Base-by-base conservation (phyloP, 2,888 invertebrate genomes). In the Synergus laeviventris region DNA sequence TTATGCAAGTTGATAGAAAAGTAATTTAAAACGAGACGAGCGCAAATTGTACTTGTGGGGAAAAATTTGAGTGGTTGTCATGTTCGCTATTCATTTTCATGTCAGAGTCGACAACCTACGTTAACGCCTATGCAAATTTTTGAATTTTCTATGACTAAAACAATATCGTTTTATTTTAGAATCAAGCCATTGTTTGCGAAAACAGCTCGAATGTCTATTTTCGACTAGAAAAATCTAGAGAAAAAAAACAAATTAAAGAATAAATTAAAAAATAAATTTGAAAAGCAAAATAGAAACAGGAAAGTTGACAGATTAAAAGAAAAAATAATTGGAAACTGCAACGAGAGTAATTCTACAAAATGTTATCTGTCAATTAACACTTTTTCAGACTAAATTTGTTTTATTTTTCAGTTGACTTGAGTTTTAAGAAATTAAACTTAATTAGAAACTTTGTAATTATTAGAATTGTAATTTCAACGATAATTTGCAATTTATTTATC, bases 71-170 rank as follows among this genome's bases (percentile, higher is more conserved):
- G 11, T 21, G 21, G 11, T 12, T 56, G 11, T 14, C 21, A 21
- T 56, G 56, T 5, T 56, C 1, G 56, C 56, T 56, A 59, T 59
- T 59, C 21, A 59, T 59, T 59, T 1, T 12, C 56, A 12, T 59
- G 21, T 59, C 12, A 56, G 12, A 21, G 56, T 24, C 56, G 14
- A 59, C 56, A 59, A 59, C 56, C 56, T 59, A 59, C 56, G 56
- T 59, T 21, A 11, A 24, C 21, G 56, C 24, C 21, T 59, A 59
- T 24, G 56, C 56, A 24, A 24, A 59, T 59, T 24, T 59, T 59
- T 59, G 56, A 14, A 14, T 59, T 24, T 59, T 24, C 12, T 11
- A 21, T 11, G n/a, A n/a, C n/a, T 3, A 59, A 18, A 59, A 21
- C 0, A n/a, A 16, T 16, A 16, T n/a, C 49, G 14, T 59, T 59